Conservation (phyloP, 2,888 invertebrate genomes). For the Tiliacea aurago region DNA sequence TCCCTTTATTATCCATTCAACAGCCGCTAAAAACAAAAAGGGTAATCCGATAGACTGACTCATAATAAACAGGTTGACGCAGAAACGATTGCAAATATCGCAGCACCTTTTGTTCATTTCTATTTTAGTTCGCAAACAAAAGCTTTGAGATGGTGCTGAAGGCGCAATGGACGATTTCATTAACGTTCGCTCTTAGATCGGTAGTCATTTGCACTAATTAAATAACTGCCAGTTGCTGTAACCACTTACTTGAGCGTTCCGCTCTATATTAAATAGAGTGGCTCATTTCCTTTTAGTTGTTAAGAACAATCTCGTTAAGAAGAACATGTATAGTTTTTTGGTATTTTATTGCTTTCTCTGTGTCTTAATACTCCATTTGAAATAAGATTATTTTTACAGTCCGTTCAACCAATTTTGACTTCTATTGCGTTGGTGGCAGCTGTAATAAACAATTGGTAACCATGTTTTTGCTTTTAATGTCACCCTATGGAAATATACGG, state of each 20-base stretch:
- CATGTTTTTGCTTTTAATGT: no score
- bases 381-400: no score
- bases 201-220: constrained; percentile 67
- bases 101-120: constrained; percentile 49
- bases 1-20: constrained; percentile 16
- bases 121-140: constrained; percentile 61
- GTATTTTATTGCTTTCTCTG: background rate
- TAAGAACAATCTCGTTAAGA: constrained; percentile 2
- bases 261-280: constrained; percentile 43
- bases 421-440: no score
- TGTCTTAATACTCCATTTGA: background rate
- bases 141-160: constrained; percentile 39
- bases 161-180: constrained; percentile 59
- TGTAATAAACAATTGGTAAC: no score
- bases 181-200: constrained; percentile 61
- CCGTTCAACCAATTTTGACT: no score
- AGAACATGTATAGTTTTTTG: background rate
- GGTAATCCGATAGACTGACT: constrained; percentile 51
- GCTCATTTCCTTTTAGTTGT: constrained; percentile 43
- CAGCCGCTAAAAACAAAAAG: constrained; percentile 32
- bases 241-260: constrained; percentile 48
- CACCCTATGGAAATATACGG: no score
- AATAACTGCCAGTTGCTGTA: constrained; percentile 66
- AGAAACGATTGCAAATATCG: constrained; percentile 53
- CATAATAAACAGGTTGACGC: constrained; percentile 55